phyloP scores from a whole-genome alignment of 1,140 invertebrate species.

The Drosophila neocordata region DNA sequence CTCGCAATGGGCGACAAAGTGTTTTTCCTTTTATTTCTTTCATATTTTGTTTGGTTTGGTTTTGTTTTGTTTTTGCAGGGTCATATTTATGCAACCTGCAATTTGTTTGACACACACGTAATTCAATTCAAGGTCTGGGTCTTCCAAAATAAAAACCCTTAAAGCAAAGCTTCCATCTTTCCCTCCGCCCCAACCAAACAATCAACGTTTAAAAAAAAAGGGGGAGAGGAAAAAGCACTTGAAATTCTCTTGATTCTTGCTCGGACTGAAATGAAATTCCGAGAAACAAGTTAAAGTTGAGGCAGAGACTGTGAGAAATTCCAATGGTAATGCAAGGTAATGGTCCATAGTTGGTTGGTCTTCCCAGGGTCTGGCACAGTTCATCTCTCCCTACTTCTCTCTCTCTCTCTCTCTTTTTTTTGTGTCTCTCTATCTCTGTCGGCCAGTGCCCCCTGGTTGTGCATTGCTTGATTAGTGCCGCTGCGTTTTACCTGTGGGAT shows the following conservation, averaged over 20 bases:
- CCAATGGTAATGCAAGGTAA: constrained; percentile 73
- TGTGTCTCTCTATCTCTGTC: constrained; percentile 7
- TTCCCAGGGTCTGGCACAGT: constrained; percentile 11
- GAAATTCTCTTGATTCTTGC: constrained; percentile 42
- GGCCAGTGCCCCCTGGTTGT: constrained; percentile 22
- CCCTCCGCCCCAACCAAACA: neutral
- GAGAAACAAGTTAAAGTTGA: constrained; percentile 71
- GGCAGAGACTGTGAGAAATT: constrained; percentile 60
- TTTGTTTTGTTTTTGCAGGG: constrained; percentile 9
- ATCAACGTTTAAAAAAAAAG: constrained; percentile 26
- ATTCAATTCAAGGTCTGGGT: constrained; percentile 59
- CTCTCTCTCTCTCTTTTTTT: neutral
- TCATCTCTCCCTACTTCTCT: too few species aligned
- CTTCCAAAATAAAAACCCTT: constrained; percentile 9
- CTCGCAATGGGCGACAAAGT: constrained; percentile 58
- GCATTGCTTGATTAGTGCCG: constrained; percentile 71
- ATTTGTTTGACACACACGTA: constrained; percentile 50
- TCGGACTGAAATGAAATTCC: constrained; percentile 50
- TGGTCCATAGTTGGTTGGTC: constrained; percentile 44
- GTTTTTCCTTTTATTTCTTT: constrained; percentile 51
- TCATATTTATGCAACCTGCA: constrained; percentile 33
- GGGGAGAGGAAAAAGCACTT: constrained; percentile 65
- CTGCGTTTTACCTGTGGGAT: constrained; percentile 70
- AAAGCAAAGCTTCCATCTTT: constrained; percentile 50
- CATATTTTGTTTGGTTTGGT: neutral